Evolutionary conservation across 2,888 invertebrate species (phyloP).

Genomic region (Platerodrilus igneus): DNA sequence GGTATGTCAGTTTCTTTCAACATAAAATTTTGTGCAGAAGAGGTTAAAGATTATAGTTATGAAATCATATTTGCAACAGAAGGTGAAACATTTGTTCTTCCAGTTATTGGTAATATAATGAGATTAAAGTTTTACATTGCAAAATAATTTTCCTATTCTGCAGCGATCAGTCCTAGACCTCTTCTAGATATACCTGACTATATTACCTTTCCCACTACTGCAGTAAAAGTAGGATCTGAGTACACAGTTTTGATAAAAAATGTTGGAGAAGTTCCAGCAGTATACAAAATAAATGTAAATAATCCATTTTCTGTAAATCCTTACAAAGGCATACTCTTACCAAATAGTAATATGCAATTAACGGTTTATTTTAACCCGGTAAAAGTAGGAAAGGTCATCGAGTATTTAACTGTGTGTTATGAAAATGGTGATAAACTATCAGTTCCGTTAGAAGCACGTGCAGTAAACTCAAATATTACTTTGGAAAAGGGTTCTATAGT

Average conservation of each 20-base stretch:
- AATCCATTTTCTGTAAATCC: constrained; percentile 54
- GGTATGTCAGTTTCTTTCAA: constrained; percentile 61
- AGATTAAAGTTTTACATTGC: background rate
- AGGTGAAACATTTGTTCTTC: constrained; percentile 52
- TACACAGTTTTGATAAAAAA: constrained; percentile 54
- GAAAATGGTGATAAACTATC: constrained; percentile 53
- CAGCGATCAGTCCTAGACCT: constrained; percentile 47
- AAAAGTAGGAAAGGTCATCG: constrained; percentile 46
- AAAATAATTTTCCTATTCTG: no score
- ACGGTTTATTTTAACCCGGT: constrained; percentile 52
- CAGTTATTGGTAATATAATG: constrained; percentile 53
- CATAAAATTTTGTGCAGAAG: constrained; percentile 59
- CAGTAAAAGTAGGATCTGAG: constrained; percentile 51
- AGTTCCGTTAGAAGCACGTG: constrained; percentile 48
- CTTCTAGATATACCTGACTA: constrained; percentile 58
- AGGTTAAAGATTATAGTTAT: constrained; percentile 54
- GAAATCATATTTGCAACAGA: constrained; percentile 54
- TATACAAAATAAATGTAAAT: constrained; percentile 48
- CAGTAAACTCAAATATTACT: constrained; percentile 50
- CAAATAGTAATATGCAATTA: constrained; percentile 50
- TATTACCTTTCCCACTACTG: constrained; percentile 51
- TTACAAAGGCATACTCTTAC: constrained; percentile 50
- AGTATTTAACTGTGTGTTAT: constrained; percentile 42
- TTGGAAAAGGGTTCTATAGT: constrained; percentile 51
- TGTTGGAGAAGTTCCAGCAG: constrained; percentile 50